phyloP scores from a whole-genome alignment of 2,113 vertebrate species.

The Alligator sinensis region DNA sequence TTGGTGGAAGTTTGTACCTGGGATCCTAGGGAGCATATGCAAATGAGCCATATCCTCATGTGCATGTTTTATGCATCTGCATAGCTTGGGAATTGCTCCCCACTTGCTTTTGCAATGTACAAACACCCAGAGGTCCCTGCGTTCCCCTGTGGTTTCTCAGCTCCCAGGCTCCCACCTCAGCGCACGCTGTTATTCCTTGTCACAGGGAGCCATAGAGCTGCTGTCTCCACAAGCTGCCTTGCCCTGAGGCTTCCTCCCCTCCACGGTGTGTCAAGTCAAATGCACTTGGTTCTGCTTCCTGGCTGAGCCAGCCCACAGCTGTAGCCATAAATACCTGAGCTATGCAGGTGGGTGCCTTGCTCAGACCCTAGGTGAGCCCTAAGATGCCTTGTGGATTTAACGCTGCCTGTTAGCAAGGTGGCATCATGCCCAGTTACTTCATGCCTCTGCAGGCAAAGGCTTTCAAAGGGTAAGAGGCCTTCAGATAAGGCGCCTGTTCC shows the following conservation, averaged over 20 bases:
- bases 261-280: not conserved
- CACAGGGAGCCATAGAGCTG: not conserved
- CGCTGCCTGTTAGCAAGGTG: not conserved
- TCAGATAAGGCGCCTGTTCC: not conserved
- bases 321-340: not conserved
- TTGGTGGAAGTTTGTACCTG: not conserved
- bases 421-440: not conserved
- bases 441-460: not conserved
- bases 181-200: not conserved
- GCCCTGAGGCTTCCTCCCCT: not conserved
- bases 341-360: not conserved
- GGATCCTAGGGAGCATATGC: not conserved
- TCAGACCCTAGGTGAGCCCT: not conserved
- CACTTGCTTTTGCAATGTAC: too few relatives aligned
- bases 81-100: too few relatives aligned
- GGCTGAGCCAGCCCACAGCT: too few relatives aligned
- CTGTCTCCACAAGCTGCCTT: not conserved
- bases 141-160: too few relatives aligned
- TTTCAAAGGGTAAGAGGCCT: not conserved
- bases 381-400: not conserved
- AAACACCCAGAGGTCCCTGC: too few relatives aligned
- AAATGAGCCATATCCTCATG: not conserved
- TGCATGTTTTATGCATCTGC: too few relatives aligned
- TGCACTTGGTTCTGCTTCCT: not conserved
- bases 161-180: too few relatives aligned